Evolutionary conservation across 1,140 invertebrate genomes (phyloP).

Genomic region (Dinoponera quadriceps): DNA sequence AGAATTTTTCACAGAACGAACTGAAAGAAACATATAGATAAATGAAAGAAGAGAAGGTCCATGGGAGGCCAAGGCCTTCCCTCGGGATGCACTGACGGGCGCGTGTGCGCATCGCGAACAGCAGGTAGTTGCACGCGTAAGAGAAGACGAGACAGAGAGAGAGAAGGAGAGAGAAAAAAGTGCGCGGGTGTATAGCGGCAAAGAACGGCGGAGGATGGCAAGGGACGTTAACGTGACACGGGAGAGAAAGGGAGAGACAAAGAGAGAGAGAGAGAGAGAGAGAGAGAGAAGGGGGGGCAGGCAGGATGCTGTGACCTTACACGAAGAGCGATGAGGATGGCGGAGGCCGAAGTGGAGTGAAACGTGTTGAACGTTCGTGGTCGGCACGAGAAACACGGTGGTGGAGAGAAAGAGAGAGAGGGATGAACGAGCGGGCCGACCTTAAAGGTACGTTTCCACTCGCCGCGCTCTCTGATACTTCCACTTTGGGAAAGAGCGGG

Average conservation of each 20-base stretch:
- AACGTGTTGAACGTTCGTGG: conserved; percentile 4
- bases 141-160: neutral
- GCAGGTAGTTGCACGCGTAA: conserved; percentile 22
- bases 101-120: conserved; percentile 10
- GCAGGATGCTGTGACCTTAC: neutral
- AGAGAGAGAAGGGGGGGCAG: neutral
- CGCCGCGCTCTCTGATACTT: neutral
- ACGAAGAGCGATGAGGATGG: conserved; percentile 7
- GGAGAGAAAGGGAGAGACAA: neutral
- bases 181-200: neutral
- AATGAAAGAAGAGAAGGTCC: neutral
- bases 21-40: neutral
- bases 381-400: neutral
- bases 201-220: neutral
- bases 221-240: neutral
- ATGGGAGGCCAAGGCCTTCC: neutral
- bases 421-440: neutral
- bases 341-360: neutral
- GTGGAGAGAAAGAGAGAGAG: neutral
- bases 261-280: neutral
- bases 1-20: neutral
- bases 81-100: neutral
- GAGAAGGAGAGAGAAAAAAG: neutral
- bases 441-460: conserved; percentile 28
- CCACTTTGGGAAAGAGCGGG: neutral